These are phyloP conservation scores for Eulemur mongoz DNA, from an alignment of 2,797 vertebrate genomes.

Conservation along the genomic window DNA sequence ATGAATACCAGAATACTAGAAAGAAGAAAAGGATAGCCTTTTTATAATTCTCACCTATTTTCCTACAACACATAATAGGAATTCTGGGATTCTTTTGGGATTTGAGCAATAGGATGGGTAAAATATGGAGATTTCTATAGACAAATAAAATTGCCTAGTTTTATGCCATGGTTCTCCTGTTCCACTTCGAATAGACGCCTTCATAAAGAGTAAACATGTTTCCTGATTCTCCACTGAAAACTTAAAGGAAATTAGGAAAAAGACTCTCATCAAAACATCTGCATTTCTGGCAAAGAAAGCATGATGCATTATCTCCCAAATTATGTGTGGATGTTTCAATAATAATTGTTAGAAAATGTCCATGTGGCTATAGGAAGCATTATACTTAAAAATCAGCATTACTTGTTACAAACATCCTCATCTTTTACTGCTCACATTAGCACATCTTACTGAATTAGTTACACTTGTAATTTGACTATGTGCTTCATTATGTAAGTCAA, in stretches of 20 bases:
- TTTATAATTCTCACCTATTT: conserved; percentile 7
- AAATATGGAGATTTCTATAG: not conserved
- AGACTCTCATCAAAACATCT: conserved; percentile 35
- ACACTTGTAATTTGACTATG: not conserved
- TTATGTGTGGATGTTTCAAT: not conserved
- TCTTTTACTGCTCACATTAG: conserved; percentile 41
- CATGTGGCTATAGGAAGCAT: not conserved
- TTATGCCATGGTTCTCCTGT: not conserved
- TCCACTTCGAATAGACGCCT: conserved; percentile 12
- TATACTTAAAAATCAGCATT: conserved; percentile 20
- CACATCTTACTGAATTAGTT: conserved; percentile 42
- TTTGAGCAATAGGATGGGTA: not conserved
- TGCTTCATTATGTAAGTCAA: conserved; percentile 32
- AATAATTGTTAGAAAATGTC: conserved; percentile 27
- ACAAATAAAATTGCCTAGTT: conserved; percentile 13
- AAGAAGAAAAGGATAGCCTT: not conserved
- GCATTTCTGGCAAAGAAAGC: conserved; percentile 42
- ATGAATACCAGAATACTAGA: not conserved
- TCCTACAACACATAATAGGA: not conserved
- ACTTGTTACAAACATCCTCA: not conserved
- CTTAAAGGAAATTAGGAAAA: conserved; percentile 29
- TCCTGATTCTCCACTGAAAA: conserved; percentile 13
- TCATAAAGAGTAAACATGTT: not conserved
- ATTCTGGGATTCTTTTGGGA: not conserved
- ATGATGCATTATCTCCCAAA: conserved; percentile 31